Evolutionary conservation across 2,797 vertebrate species (phyloP).

Genomic region (Schizothorax lantsangensis): DNA sequence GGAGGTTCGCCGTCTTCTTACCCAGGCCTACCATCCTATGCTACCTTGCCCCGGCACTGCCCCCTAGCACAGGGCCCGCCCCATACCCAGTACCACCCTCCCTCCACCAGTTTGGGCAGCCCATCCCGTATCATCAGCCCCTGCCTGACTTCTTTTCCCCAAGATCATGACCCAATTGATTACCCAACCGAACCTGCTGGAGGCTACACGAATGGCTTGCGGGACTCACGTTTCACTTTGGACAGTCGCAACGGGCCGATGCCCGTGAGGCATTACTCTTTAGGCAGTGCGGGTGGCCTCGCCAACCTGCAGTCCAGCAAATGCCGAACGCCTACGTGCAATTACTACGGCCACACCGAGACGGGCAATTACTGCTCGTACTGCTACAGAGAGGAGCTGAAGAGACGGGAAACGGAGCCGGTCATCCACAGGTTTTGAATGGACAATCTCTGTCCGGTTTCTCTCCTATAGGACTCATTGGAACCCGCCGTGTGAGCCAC

Average conservation of each 20-base stretch:
- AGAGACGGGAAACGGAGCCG: constrained; percentile 83
- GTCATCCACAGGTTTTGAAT: constrained; percentile 88
- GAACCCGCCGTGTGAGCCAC: constrained; percentile 10
- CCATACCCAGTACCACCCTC: constrained; percentile 73
- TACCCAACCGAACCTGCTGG: constrained; percentile 67
- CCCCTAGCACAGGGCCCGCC: constrained; percentile 69
- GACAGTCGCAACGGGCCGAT: constrained; percentile 74
- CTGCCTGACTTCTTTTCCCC: constrained; percentile 74
- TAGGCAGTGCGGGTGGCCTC: constrained; percentile 72
- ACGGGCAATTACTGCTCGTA: constrained; percentile 96
- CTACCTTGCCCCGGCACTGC: constrained; percentile 83
- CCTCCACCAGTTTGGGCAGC: constrained; percentile 71
- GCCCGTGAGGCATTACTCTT: constrained; percentile 72
- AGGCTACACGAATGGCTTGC: constrained; percentile 80
- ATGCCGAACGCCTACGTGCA: constrained; percentile 92
- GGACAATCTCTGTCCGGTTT: constrained; percentile 3
- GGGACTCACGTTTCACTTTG: constrained; percentile 78
- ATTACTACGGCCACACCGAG: constrained; percentile 93
- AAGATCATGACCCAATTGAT: constrained; percentile 73
- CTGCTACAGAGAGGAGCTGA: constrained; percentile 92
- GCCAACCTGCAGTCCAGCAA: constrained; percentile 83
- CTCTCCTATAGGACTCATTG: constrained; percentile 34
- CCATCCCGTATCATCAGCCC: constrained; percentile 73
- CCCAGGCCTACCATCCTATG: constrained; percentile 78
- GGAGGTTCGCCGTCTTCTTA: constrained; percentile 77